Base-by-base conservation (phyloP, 2,113 vertebrate species). In the Nestor notabilis region DNA sequence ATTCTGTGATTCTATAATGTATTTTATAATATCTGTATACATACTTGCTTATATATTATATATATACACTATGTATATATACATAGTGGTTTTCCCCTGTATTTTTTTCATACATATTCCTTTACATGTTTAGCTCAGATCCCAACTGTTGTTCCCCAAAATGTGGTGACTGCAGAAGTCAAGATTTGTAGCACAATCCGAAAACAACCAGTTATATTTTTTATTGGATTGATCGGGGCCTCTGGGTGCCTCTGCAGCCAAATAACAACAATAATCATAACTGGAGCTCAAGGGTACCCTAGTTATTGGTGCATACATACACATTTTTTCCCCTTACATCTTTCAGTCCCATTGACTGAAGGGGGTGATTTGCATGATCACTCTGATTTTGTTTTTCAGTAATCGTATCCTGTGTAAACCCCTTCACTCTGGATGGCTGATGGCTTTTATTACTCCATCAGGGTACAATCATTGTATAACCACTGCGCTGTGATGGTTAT, bases 391-490 rank as follows among this genome's bases (percentile, higher is more conserved):
- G 85, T 93, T 93, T 92, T 69, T 68, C 89, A 37, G 27, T 70
- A 69, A 95, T 83, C 56, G 68, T 60, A 60, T 52, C 53, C 29
- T 18, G 50, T 47, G 53, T 71, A 49, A 87, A 28, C 35, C 70
- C 66, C 66, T 58, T 58, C 35, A 76, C 55, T 96, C 70, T 0
- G 35, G 87, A 58, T 66, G 86, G 79, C 8, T 58, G 88, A 50
- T 47, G 43, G 75, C 28, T 89, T 96, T 93, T 93, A 74, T 89
- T 78, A 25, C 69, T 87, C 93, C 53, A 6, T 84, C 85, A 70
- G 85, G 75, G 39, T 39, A 49, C 71, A 43, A 9, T 7, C 74
- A 91, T 92, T 89, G 75, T 69, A 68, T 39, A 64, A 83, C 83
- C 35, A 47, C 53, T 44, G 27, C 0, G 0, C 43, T 72, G 29